Evolutionary conservation across 1,140 invertebrate species (phyloP).

Genomic region (Anoplophora glabripennis): DNA sequence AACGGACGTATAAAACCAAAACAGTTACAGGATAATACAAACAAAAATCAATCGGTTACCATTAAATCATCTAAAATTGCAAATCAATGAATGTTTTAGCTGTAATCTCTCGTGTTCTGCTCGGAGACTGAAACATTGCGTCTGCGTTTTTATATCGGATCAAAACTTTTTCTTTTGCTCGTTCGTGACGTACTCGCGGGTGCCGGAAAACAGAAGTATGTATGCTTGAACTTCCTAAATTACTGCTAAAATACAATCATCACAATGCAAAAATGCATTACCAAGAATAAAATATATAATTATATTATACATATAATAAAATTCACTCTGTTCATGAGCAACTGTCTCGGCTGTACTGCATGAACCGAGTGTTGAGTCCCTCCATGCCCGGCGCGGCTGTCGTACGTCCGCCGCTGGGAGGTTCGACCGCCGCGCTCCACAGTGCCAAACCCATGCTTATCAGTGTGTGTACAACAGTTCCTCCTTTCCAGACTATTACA

Average conservation of each 20-base stretch:
- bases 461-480: slow-evolving; percentile 1
- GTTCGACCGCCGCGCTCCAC: slow-evolving; percentile 17
- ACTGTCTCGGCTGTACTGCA: slow-evolving; percentile 33
- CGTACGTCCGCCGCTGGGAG: slow-evolving; percentile 23
- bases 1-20: slow-evolving; percentile 15
- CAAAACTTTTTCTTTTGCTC: slow-evolving; percentile 1
- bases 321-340: slow-evolving; percentile 53
- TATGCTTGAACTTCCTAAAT: slow-evolving; percentile 56
- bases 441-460: slow-evolving; percentile 39
- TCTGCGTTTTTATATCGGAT: slow-evolving; percentile 21
- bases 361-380: slow-evolving; percentile 42
- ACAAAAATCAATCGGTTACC: slow-evolving; percentile 12
- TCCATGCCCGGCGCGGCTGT: slow-evolving; percentile 49
- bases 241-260: slow-evolving; percentile 71
- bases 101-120: slow-evolving; percentile 49
- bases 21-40: slow-evolving; percentile 20
- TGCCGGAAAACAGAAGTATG: slow-evolving; percentile 44
- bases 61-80: slow-evolving; percentile 38
- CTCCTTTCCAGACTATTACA: slow-evolving; percentile 17
- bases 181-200: not conserved
- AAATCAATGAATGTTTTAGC: slow-evolving; percentile 56
- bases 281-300: slow-evolving; percentile 76
- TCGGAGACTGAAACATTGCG: slow-evolving; percentile 27
- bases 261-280: slow-evolving; percentile 75
- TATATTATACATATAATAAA: slow-evolving; percentile 67